These are phyloP conservation scores for Gavialis gangeticus DNA, from an alignment of 2,113 vertebrate species.

Conservation along the genomic window DNA sequence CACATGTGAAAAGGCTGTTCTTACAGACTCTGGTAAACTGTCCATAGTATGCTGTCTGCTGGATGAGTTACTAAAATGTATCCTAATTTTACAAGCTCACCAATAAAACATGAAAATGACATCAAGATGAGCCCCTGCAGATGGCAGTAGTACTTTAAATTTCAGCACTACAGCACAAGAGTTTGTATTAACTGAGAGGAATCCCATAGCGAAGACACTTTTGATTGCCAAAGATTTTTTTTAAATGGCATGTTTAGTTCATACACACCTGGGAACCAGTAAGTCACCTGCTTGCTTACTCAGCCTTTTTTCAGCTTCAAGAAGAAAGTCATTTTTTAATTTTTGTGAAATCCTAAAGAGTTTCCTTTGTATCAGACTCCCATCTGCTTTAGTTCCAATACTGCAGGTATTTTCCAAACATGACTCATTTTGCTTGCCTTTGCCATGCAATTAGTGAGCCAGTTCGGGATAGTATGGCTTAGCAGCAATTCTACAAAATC, in stretches of 20 bases:
- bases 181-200: conserved; percentile 12
- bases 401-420: conserved; percentile 2
- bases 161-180: conserved; percentile 50
- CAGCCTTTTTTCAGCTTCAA: not conserved
- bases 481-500: not conserved
- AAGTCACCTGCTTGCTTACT: not conserved
- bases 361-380: not conserved
- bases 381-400: not conserved
- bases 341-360: conserved; percentile 10
- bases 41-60: accelerated
- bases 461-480: not conserved
- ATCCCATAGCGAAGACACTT: not conserved
- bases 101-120: conserved; percentile 1
- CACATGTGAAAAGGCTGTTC: not conserved
- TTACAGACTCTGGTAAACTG: not conserved
- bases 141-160: conserved; percentile 83
- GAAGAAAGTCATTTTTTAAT: not conserved
- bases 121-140: conserved; percentile 76
- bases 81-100: conserved; percentile 5
- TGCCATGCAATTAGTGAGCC: not conserved
- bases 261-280: not conserved
- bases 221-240: not conserved
- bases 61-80: not conserved
- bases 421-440: not conserved
- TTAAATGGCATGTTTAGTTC: not conserved